phyloP scores from a whole-genome alignment of 2,797 vertebrate genomes.

The Lagorchestes hirsutus region DNA sequence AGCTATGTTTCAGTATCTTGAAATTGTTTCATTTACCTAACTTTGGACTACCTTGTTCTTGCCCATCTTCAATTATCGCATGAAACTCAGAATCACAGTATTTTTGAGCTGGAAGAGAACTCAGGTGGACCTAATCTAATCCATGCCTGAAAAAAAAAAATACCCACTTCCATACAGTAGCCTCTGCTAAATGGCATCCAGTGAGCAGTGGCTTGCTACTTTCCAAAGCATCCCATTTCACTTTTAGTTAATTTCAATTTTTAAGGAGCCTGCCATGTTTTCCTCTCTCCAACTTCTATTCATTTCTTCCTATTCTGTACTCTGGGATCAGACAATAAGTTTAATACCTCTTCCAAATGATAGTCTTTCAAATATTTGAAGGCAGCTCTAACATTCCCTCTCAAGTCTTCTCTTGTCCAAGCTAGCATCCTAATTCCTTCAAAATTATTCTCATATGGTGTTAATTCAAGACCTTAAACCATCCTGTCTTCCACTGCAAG shows the following conservation, averaged over 20 bases:
- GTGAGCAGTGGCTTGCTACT: too few species aligned
- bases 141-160: not conserved
- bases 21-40: not conserved
- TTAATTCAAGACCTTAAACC: not conserved
- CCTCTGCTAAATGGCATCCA: not conserved
- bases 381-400: not conserved
- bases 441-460: not conserved
- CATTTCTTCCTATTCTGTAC: not conserved
- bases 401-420: not conserved
- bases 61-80: slow-evolving; percentile 39
- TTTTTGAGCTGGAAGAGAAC: not conserved
- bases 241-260: not conserved
- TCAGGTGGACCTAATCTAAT: not conserved
- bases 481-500: not conserved
- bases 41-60: not conserved
- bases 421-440: not conserved
- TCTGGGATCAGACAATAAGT: not conserved
- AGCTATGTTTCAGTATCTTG: not conserved
- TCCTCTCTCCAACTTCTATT: not conserved
- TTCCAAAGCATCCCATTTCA: not conserved
- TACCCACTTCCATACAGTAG: not conserved
- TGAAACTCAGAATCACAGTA: not conserved
- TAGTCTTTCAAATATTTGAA: not conserved
- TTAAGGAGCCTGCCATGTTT: not conserved
- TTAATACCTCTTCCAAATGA: not conserved